phyloP scores from a whole-genome alignment of 2,113 vertebrate species.

The Tupaia tana region DNA sequence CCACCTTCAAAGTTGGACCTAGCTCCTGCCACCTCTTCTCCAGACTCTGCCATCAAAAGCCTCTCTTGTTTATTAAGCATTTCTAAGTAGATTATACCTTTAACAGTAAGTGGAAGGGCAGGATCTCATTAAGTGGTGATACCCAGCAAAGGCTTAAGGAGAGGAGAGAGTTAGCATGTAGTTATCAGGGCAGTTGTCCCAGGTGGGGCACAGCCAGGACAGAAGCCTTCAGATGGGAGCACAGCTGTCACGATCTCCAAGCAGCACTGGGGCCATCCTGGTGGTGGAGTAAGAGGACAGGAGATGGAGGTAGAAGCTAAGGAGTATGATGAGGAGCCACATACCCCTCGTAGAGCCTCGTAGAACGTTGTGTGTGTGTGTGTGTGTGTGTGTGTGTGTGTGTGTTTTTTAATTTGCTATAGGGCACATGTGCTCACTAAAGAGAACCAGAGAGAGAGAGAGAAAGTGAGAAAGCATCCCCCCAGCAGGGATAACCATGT shows the following conservation, averaged over 20 bases:
- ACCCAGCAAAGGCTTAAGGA: not conserved
- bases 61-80: not conserved
- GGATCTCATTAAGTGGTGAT: not conserved
- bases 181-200: not conserved
- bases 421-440: too few relatives aligned
- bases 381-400: accelerated
- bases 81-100: not conserved
- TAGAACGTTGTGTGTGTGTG: too few relatives aligned
- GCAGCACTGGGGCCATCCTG: not conserved
- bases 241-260: not conserved
- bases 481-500: too few relatives aligned
- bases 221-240: not conserved
- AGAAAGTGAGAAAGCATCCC: too few relatives aligned
- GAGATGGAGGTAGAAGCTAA: not conserved
- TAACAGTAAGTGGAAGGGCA: not conserved
- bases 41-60: not conserved
- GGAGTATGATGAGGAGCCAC: not conserved
- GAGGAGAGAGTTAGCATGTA: not conserved
- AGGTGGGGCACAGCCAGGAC: too few relatives aligned
- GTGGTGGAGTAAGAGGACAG: not conserved
- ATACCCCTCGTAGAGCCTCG: too few relatives aligned
- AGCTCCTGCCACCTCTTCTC: too few relatives aligned
- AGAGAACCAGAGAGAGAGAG: too few relatives aligned
- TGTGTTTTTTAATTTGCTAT: too few relatives aligned
- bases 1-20: not conserved